Base-by-base conservation (phyloP, 2,113 vertebrate genomes). In the Telmatochromis sp. region DNA sequence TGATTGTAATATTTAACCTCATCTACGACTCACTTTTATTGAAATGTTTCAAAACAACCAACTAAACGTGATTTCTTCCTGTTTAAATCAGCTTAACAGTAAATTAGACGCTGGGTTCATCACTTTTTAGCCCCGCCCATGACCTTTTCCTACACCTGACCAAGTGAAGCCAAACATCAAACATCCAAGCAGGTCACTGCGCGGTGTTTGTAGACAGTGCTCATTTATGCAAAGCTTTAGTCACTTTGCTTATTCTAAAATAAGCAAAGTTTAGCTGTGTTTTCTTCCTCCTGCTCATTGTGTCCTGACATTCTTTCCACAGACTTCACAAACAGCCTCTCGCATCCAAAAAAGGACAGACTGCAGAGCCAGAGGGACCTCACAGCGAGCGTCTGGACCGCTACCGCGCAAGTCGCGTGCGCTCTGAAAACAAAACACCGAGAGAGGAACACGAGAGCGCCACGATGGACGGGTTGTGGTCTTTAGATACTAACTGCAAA, bases 301-400 rank as follows among this genome's bases (percentile, higher is more conserved):
- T 28, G 81, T 53, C 2, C 51, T 58, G 21, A 84, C 73, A 17
- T 80, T 86, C 73, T 35, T 80, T 87, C 81, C 85, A 81, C 78
- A 71, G 37, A 82, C 2, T 71, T n/a, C 42, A 73, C 40, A 17
- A 80, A 81, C 40, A 54, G 13, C n/a, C 14, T 54, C 26, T 47
- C 14, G 53, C 51, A 5, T 79, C 87, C 82, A 63, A 85, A 89
- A 47, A 81, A 91, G 88, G 90, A 21, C 79, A 55, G 83, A 80
- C 40, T 50, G 84, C 33, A 45, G 85, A 33, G 55, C 53, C 58
- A 5, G 58, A 45, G 68, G 71, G 53, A 21, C 9, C 50, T 12
- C 37, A n/a, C 82, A 28, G 84, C 33, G 7, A 54, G 82, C 5
- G 23, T 26, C 80, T 31, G 55, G n/a, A 35, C 68, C 1, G 47